Percentiles rank a stretch among this genome's conserved stretches.
These are phyloP conservation scores for Coenonympha arcania DNA, from an alignment of 2,888 invertebrate genomes.

Conservation along the genomic window DNA sequence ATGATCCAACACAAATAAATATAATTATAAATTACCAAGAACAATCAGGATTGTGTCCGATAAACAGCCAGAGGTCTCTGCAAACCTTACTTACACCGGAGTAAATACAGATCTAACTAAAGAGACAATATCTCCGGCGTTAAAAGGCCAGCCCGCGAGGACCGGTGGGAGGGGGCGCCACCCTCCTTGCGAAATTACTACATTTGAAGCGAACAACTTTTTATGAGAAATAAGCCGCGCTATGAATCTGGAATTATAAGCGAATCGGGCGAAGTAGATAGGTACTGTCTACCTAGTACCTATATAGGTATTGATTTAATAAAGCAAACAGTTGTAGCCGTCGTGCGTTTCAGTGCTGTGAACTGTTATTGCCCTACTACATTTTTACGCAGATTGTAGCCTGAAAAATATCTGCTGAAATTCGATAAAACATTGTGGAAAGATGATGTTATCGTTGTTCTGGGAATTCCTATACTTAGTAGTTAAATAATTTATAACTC, in stretches of 20 bases:
- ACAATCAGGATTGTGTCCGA: slow-evolving; percentile 7
- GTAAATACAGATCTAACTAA: slow-evolving; percentile 71
- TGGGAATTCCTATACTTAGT: too few relatives aligned
- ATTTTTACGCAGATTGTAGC: neutral
- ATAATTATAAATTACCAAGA: neutral
- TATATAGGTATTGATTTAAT: slow-evolving; percentile 35
- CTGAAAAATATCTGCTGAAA: neutral
- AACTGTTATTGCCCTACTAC: neutral
- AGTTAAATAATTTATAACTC: too few relatives aligned
- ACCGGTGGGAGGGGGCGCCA: slow-evolving; percentile 44
- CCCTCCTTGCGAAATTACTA: slow-evolving; percentile 70
- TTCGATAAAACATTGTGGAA: neutral
- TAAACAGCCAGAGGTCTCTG: slow-evolving; percentile 32
- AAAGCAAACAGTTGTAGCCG: slow-evolving; percentile 8
- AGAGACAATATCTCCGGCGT: slow-evolving; percentile 72
- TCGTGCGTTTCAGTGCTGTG: neutral
- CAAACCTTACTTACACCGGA: slow-evolving; percentile 48
- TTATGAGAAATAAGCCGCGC: slow-evolving; percentile 71
- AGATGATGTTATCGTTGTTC: neutral
- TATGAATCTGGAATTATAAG: slow-evolving; percentile 73
- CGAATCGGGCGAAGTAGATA: slow-evolving; percentile 49
- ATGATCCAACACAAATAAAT: too few relatives aligned
- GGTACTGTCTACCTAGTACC: neutral
- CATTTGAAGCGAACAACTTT: slow-evolving; percentile 74
- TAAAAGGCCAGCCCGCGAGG: slow-evolving; percentile 69